Percentiles rank a stretch among this genome's conserved stretches.
phyloP scores from a whole-genome alignment of 2,888 invertebrate genomes.

The Melinaea marsaeus region DNA sequence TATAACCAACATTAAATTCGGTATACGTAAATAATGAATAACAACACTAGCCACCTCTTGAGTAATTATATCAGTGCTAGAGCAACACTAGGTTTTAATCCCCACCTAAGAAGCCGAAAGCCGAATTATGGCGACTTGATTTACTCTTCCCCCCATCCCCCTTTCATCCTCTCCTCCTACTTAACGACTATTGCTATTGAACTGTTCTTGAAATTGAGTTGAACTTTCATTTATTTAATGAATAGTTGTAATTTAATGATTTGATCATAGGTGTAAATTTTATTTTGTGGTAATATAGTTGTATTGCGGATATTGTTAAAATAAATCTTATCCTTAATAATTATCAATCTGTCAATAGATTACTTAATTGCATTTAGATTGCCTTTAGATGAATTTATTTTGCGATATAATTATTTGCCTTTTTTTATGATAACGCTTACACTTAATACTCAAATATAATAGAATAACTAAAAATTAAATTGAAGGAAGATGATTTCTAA shows the following conservation, averaged over 20 bases:
- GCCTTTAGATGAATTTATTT: too few species aligned
- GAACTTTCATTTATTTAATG: slow-evolving; percentile 14
- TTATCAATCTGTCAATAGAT: too few species aligned
- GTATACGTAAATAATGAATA: background rate
- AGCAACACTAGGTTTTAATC: slow-evolving; percentile 23
- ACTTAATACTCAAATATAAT: too few species aligned
- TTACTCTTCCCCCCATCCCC: slow-evolving; percentile 14
- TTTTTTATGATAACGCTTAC: too few species aligned
- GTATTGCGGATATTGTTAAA: background rate
- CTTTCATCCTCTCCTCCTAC: slow-evolving; percentile 5
- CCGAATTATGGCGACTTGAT: slow-evolving; percentile 26
- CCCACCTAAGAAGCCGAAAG: slow-evolving; percentile 22
- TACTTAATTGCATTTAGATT: too few species aligned
- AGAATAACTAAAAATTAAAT: slow-evolving; percentile 6
- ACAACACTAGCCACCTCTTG: slow-evolving; percentile 13
- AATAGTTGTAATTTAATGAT: slow-evolving; percentile 8
- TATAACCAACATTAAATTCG: too few species aligned
- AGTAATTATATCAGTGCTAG: slow-evolving; percentile 15
- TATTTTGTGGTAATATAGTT: background rate
- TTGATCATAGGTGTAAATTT: background rate
- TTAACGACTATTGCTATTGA: slow-evolving; percentile 18
- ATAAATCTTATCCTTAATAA: background rate
- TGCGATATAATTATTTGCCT: too few species aligned
- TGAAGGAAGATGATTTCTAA: background rate
- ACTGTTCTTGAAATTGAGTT: slow-evolving; percentile 16